Conservation (phyloP, 2,113 vertebrate species). For the Oxyruncus cristatus region DNA sequence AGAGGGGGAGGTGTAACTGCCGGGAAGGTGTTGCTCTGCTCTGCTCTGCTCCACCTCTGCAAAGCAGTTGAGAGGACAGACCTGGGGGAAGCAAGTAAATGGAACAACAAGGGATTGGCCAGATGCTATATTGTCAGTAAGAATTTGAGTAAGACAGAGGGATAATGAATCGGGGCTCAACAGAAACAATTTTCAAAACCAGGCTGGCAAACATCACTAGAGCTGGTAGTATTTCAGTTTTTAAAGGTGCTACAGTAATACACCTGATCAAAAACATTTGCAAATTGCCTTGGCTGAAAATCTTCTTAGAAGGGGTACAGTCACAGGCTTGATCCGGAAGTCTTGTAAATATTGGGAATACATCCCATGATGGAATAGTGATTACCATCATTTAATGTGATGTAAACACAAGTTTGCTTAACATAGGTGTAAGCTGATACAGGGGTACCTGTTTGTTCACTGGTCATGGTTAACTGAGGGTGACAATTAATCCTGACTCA, state of each 20-base stretch:
- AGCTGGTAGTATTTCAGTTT: neutral
- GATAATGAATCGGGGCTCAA: neutral
- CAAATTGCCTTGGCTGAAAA: neutral
- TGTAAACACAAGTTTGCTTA: neutral
- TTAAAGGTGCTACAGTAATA: neutral
- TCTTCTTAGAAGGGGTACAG: neutral
- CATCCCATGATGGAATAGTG: neutral
- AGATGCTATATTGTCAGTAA: neutral
- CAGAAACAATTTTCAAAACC: neutral
- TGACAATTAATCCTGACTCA: neutral
- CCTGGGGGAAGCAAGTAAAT: neutral
- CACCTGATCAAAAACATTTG: neutral
- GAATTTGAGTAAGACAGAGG: neutral
- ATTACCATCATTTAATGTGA: neutral
- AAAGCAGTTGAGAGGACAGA: neutral
- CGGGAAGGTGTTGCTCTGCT: neutral
- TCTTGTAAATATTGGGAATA: neutral
- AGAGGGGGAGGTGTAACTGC: neutral
- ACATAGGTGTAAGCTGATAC: neutral
- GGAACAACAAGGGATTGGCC: neutral
- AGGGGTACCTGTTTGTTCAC: neutral
- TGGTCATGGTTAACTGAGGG: neutral
- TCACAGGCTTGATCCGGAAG: neutral
- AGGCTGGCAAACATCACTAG: neutral
- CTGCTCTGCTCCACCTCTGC: neutral